phyloP scores from a whole-genome alignment of 92 coral and sea anemone species.

The Muricea muricata region DNA sequence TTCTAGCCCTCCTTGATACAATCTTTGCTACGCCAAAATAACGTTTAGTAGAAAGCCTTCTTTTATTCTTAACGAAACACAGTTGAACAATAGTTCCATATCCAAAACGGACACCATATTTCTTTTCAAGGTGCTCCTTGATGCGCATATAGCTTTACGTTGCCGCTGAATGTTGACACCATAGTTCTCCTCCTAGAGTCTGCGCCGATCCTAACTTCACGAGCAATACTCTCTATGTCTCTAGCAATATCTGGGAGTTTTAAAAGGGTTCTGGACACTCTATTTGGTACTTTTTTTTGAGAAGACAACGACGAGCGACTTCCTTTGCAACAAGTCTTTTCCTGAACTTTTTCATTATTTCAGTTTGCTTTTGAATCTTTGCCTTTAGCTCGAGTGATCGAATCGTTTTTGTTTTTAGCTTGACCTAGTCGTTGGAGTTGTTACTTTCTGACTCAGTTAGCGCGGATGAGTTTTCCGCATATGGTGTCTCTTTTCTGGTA shows the following conservation, averaged over 20 bases:
- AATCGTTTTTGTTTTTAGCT: too few species aligned
- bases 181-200: constrained; percentile 34
- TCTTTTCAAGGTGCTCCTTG: constrained; percentile 11
- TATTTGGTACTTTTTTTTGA: neutral
- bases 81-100: constrained; percentile 27
- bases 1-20: neutral
- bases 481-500: too few species aligned
- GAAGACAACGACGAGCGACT: neutral
- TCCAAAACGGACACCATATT: constrained; percentile 10
- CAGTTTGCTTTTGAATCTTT: neutral
- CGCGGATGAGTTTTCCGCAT: too few species aligned
- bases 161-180: constrained; percentile 25
- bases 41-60: constrained; percentile 29
- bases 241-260: constrained; percentile 16
- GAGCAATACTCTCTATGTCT: neutral
- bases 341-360: neutral
- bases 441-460: too few species aligned
- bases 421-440: neutral
- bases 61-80: neutral
- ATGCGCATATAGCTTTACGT: constrained; percentile 20
- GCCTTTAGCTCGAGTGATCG: too few species aligned
- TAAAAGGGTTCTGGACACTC: neutral
- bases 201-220: constrained; percentile 18
- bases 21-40: constrained; percentile 39
- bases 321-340: constrained; percentile 30